Evolutionary conservation across 2,113 vertebrate genomes (phyloP).

Genomic region (Aphyosemion australe): DNA sequence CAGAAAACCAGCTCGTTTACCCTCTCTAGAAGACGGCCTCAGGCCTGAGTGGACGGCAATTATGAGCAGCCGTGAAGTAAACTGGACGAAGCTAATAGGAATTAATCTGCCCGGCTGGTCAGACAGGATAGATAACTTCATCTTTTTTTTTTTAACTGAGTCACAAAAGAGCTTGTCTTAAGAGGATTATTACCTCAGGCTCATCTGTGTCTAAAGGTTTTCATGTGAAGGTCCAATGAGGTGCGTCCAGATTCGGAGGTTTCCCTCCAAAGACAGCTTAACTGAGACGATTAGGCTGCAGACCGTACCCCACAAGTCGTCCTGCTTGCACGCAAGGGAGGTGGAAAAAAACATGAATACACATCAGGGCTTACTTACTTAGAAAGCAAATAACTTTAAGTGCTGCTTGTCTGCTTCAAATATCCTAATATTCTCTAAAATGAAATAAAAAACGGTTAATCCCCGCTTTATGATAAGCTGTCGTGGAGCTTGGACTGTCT

Average conservation of each 20-base stretch:
- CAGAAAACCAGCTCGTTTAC: conserved; percentile 17
- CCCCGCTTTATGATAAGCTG: conserved; percentile 73
- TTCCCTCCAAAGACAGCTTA: conserved; percentile 58
- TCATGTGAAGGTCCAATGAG: conserved; percentile 28
- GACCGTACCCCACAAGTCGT: conserved; percentile 25
- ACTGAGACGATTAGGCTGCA: conserved; percentile 55
- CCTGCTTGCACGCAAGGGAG: conserved; percentile 20
- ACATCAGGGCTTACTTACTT: conserved; percentile 55
- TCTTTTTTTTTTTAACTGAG: conserved; percentile 37
- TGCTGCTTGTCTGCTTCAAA: conserved; percentile 59
- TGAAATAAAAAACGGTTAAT: conserved; percentile 64
- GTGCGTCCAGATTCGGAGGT: conserved; percentile 21
- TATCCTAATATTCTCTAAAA: conserved; percentile 62
- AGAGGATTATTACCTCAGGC: conserved; percentile 64
- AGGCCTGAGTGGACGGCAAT: conserved; percentile 18
- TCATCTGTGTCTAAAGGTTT: conserved; percentile 57
- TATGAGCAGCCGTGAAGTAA: conserved; percentile 26
- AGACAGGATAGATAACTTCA: conserved; percentile 56
- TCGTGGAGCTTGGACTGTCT: conserved; percentile 69
- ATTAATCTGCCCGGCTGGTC: conserved; percentile 55
- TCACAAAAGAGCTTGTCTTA: conserved; percentile 61
- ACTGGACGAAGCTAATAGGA: conserved; percentile 41
- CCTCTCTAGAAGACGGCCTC: conserved; percentile 8
- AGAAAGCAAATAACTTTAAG: conserved; percentile 70
- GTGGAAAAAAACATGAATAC: conserved; percentile 24